Conservation (phyloP, 92 coral and sea anemone genomes). For the Blastomussa wellsi region DNA sequence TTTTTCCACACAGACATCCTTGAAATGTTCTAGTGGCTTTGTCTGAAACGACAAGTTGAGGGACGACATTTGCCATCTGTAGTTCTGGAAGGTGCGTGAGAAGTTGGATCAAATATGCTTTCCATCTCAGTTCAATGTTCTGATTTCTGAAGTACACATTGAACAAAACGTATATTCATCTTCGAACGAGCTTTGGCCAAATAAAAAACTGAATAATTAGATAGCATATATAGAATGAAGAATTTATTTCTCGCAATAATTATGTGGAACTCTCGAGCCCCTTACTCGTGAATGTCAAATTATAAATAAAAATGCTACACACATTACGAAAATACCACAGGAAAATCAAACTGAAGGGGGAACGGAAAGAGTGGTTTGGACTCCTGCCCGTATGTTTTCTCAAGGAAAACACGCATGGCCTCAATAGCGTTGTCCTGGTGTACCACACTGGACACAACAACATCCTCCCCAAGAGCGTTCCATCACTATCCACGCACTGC, state of each 20-base stretch:
- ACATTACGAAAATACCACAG: constrained; percentile 35
- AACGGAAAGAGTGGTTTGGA: constrained; percentile 49
- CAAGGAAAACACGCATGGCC: constrained; percentile 26
- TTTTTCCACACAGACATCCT: constrained; percentile 17
- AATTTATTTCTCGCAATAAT: constrained; percentile 8
- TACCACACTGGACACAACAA: constrained; percentile 38
- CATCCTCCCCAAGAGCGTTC: constrained; percentile 44
- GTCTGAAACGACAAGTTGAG: constrained; percentile 29
- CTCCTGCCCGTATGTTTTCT: constrained; percentile 31
- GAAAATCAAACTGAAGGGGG: constrained; percentile 21
- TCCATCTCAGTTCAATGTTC: not conserved
- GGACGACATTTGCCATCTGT: constrained; percentile 39
- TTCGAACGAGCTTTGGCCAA: not conserved
- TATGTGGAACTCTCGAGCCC: constrained; percentile 2
- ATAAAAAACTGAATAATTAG: constrained; percentile 5
- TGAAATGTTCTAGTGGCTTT: constrained; percentile 27
- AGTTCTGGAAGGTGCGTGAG: constrained; percentile 8
- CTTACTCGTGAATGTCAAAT: constrained; percentile 5
- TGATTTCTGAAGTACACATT: not conserved
- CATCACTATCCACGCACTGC: constrained; percentile 18
- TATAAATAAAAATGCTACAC: not conserved
- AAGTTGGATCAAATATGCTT: constrained; percentile 2
- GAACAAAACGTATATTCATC: not conserved
- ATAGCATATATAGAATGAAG: not conserved
- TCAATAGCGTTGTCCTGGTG: constrained; percentile 34